Evolutionary conservation across 2,888 invertebrate species (phyloP), one percentile per base, ranked within the genome.

Genomic region (Ommatoiulus sabulosus): DNA sequence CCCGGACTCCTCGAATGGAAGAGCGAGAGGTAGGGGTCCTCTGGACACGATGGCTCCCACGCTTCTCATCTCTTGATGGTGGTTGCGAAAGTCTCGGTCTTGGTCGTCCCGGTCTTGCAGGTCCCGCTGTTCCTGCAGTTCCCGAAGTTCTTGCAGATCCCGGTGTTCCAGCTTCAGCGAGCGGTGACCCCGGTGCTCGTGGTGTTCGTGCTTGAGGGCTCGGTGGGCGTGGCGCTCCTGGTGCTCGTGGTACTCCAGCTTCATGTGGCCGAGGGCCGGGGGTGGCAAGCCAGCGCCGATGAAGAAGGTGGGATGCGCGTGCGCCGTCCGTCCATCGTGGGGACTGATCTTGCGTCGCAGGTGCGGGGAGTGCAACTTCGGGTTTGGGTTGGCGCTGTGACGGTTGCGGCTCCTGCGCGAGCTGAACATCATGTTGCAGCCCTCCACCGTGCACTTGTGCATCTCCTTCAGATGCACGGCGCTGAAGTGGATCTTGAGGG

Each of bases 371-470:
- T 99, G 99, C 24, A 99, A 93, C 93, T 99, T 99, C 0, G 99
- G 99, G 93, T 99, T 99, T 0, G 99, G 99, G 93, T 99, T 99
- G 12, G 99, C 98, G 92, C 98, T 98, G 93, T 99, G 99, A 3
- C 99, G 95, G 92, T 99, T 99, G 88, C 99, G 94, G 44, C 98
- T 98, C 90, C 99, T 94, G 90, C 99, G 94, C 15, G 98, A 99
- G 92, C 98, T 99, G 92, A 99, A 99, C 98, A 98, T 98, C 98
- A 99, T 99, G 92, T 97, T 98, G 93, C 99, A 99, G 0, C 99
- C 99, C 92, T 97, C 97, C 0, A 99, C 98, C 0, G 99, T 99
- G 92, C 99, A 99, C 93, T 98, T 98, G 93, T 99, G 99, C 99
- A 99, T 99, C 94, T 99, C 99, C 80, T 99, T 95, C 89, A 99